A percentile compares a stretch with the other conserved stretches of the same genome.
These are phyloP conservation scores for Nannospalax galili DNA, from an alignment of 2,113 vertebrate species.

Conservation along the genomic window DNA sequence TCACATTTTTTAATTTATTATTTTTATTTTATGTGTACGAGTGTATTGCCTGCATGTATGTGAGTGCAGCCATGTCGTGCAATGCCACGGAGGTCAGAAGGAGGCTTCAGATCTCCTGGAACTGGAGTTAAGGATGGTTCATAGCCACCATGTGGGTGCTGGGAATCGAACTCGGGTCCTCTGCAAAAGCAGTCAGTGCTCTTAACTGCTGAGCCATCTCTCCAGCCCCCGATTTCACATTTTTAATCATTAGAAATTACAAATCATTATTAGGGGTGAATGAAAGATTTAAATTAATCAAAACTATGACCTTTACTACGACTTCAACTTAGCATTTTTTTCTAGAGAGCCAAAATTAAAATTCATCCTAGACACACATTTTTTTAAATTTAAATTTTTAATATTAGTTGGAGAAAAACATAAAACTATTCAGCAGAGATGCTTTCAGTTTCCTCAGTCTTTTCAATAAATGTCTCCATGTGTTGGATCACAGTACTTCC, in stretches of 20 bases:
- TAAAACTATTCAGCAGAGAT: conserved; percentile 22
- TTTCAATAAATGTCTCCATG: background rate
- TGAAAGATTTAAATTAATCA: conserved; percentile 37
- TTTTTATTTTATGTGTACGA: too few relatives aligned
- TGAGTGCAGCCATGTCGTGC: too few relatives aligned
- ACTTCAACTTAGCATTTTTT: background rate
- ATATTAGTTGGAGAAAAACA: background rate
- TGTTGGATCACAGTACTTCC: background rate
- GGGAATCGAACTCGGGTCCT: too few relatives aligned
- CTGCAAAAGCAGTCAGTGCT: too few relatives aligned
- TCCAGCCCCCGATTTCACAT: too few relatives aligned
- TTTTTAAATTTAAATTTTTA: conserved; percentile 23
- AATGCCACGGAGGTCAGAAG: too few relatives aligned
- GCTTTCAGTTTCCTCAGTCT: background rate
- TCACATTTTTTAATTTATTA: too few relatives aligned
- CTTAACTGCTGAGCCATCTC: too few relatives aligned
- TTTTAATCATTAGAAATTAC: conserved; percentile 41
- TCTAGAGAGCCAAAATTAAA: background rate
- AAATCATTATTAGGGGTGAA: background rate
- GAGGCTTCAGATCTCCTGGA: too few relatives aligned
- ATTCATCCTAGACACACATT: background rate
- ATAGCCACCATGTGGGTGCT: too few relatives aligned
- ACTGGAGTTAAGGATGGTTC: too few relatives aligned
- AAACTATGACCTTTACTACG: background rate
- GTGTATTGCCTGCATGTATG: too few relatives aligned